A percentile compares a stretch with the other conserved stretches of the same genome.
Conservation (phyloP, 2,888 invertebrate genomes). For the Anthophora plumipes region DNA sequence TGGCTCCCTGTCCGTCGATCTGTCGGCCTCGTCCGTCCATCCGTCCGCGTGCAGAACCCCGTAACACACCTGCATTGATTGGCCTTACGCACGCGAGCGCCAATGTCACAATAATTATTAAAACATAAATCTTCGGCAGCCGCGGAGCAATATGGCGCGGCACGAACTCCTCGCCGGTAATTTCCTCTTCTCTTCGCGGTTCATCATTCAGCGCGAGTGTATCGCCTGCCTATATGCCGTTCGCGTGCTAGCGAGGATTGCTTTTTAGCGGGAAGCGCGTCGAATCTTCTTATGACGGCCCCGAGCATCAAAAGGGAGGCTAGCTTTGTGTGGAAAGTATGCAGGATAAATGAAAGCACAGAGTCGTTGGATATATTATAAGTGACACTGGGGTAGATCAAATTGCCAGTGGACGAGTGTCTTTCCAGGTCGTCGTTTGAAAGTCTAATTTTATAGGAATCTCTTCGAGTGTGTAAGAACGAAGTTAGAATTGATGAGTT, state of each 20-base stretch:
- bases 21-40: slow-evolving; percentile 65
- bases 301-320: not conserved
- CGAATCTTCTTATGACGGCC: not conserved
- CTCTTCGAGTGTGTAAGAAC: slow-evolving; percentile 11
- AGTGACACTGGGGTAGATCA: not conserved
- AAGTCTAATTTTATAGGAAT: slow-evolving; percentile 67
- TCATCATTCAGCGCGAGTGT: not conserved
- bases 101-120: slow-evolving; percentile 81
- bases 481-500: slow-evolving; percentile 10
- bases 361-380: not conserved
- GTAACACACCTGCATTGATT: slow-evolving; percentile 72
- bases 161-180: slow-evolving; percentile 15
- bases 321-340: not conserved
- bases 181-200: not conserved
- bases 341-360: not conserved
- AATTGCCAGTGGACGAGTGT: slow-evolving; percentile 10
- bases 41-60: slow-evolving; percentile 45
- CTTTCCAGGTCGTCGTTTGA: slow-evolving; percentile 61
- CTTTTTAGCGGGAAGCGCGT: not conserved
- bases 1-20: slow-evolving; percentile 64
- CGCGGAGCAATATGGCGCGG: slow-evolving; percentile 27
- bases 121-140: slow-evolving; percentile 76
- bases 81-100: slow-evolving; percentile 69
- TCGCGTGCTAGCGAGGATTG: not conserved
- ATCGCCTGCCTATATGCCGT: not conserved